Base-by-base conservation (phyloP, 2,888 invertebrate genomes). In the Latrodectus hesperus region DNA sequence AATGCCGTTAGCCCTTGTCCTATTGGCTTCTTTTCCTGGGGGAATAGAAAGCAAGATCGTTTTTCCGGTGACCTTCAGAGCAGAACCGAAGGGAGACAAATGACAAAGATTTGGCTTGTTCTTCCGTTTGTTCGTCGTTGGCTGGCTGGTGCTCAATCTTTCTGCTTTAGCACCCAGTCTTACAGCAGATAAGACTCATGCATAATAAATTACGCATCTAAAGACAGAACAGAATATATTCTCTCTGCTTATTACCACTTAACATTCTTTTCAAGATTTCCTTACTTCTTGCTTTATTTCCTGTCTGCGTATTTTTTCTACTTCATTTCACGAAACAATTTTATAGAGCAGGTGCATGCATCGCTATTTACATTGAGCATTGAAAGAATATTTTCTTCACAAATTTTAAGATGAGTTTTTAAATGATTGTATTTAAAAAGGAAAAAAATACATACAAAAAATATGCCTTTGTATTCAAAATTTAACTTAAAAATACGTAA, bases 181-280 rank as follows among this genome's bases (percentile, higher is more conserved):
- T 38, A 12, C 52, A 17, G n/a, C 52, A n/a, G 51, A 73, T 51
- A 65, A 38, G 72, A 65, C 17, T 73, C 81, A 81, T 81, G 81
- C 81, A 81, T 81, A 81, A 81, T 81, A 81, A 81, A 81, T 81
- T 64, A 52, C 64, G n/a, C 17, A 49, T n/a, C 64, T 22, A 60
- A 80, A 81, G 67, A 81, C 81, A 74, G 73, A 9, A 51, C 51
- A 17, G 60, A 60, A 74, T 22, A 16, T 8, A 60, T n/a, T 60
- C 60, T n/a, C n/a, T 53, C 16, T 17, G 17, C 53, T 22, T 74
- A 9, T n/a, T 17, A 38, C 38, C 38, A 38, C 38, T 38, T 38
- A 38, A 38, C 38, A 38, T 38, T 38, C 38, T 38, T 38, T 38
- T 38, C 38, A 38, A 38, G 60, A 5, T 60, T 60, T 9, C 0